A percentile compares a stretch with the other conserved stretches of the same genome.
Evolutionary conservation across 2,888 invertebrate species (phyloP).

Genomic region (Tipula lateralis): DNA sequence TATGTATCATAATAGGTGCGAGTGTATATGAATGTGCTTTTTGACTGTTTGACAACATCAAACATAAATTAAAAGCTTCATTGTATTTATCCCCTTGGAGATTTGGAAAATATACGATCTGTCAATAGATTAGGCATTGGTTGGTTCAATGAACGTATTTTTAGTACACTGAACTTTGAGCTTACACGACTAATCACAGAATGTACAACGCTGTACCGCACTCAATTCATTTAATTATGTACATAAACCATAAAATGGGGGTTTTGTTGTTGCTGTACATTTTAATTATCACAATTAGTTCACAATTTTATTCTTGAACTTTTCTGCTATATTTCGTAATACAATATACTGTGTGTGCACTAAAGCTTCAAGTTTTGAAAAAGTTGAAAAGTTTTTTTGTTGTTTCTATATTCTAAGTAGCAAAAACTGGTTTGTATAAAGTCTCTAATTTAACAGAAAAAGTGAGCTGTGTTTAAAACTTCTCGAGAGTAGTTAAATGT

Average conservation of each 20-base stretch:
- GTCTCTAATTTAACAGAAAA: too few relatives aligned
- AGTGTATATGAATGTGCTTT: not conserved
- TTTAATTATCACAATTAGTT: not conserved
- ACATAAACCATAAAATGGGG: not conserved
- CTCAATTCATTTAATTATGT: not conserved
- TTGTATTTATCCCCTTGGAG: too few relatives aligned
- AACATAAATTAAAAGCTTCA: not conserved
- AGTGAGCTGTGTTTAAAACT: too few relatives aligned
- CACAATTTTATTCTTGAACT: not conserved
- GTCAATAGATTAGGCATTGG: not conserved
- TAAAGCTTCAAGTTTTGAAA: not conserved
- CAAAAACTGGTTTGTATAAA: too few relatives aligned
- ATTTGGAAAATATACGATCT: too few relatives aligned
- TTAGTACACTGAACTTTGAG: too few relatives aligned
- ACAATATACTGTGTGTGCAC: not conserved
- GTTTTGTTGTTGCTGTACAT: not conserved
- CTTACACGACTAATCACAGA: not conserved
- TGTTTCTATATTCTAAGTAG: too few relatives aligned
- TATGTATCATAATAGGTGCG: not conserved
- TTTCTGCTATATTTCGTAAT: not conserved
- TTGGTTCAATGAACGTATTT: not conserved
- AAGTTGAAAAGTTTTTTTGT: not conserved
- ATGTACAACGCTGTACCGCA: not conserved
- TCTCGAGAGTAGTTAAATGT: too few relatives aligned
- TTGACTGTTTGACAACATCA: not conserved